phyloP scores from a whole-genome alignment of 2,888 invertebrate species.

The Lasioglossum zephyrum region DNA sequence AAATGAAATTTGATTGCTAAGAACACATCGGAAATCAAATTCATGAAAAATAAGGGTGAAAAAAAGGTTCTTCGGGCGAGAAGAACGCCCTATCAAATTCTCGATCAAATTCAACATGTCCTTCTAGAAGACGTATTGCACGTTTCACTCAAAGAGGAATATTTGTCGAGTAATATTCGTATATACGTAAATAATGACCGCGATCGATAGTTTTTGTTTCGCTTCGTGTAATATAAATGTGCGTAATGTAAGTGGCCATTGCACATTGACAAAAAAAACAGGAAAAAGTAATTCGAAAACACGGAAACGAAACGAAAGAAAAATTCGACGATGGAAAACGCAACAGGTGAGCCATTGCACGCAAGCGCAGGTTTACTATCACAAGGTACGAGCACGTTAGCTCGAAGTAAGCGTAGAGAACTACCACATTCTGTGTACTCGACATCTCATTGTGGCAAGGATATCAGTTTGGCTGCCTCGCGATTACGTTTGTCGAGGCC shows the following conservation, averaged over 20 bases:
- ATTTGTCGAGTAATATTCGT: neutral
- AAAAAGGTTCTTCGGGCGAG: constrained; percentile 5
- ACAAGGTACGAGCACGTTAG: constrained; percentile 55
- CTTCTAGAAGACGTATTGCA: constrained; percentile 17
- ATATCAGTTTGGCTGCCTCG: constrained; percentile 56
- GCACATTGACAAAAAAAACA: constrained; percentile 32
- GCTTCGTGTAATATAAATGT: constrained; percentile 2
- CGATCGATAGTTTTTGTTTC: constrained; percentile 20
- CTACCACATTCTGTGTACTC: constrained; percentile 39
- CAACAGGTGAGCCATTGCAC: constrained; percentile 43
- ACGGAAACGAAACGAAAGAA: constrained; percentile 50
- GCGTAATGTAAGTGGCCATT: constrained; percentile 18
- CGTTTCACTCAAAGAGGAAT: neutral
- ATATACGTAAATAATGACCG: constrained; percentile 8
- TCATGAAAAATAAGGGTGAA: constrained; percentile 4
- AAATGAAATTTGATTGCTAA: constrained; percentile 6
- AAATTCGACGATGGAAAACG: constrained; percentile 41
- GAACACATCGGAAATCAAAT: constrained; percentile 30
- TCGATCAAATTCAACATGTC: constrained; percentile 8
- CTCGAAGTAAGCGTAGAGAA: constrained; percentile 46
- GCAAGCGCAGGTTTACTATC: constrained; percentile 50
- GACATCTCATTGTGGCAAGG: constrained; percentile 26
- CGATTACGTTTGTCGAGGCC: constrained; percentile 36
- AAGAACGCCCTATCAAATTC: constrained; percentile 11
- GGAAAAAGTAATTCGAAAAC: constrained; percentile 39